Base-by-base conservation (phyloP, 2,888 invertebrate species). In the Drosophila acutilabella region DNA sequence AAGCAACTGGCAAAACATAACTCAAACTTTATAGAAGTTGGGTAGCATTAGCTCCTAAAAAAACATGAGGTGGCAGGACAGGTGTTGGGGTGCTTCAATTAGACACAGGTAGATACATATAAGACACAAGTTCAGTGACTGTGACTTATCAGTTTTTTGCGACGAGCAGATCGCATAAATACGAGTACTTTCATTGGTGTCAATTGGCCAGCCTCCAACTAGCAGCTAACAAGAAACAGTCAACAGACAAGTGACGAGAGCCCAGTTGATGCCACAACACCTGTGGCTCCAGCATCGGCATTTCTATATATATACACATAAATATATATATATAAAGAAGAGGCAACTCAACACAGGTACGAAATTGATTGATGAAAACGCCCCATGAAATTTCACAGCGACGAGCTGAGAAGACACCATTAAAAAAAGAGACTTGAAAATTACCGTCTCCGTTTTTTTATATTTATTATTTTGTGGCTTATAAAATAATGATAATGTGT, bases 291-390 rank as follows among this genome's bases (percentile, higher is more conserved):
- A 20, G 23, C 20, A 20, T 23, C 20, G 44, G 71, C 68, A 44
- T 36, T 36, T 36, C 36, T 36, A 36, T 26, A 33, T n/a, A 30
- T 20, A 50, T 50, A 33, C 10, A 13, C 16, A 16, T 20, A 33
- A 36, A n/a, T 11, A 45, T 20, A 36, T 33, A 8, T 36, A 45
- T 14, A 40, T 57, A 53, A 42, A 64, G 57, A 23, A 47, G 30
- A 30, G 67, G 66, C 16, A 62, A 33, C 62, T 54, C 54, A 74
- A 73, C 53, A 74, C 60, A 68, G 41, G 72, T 59, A 71, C 78
- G 48, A 73, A 88, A 84, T 82, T 88, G 84, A 83, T 87, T 87
- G 83, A 87, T 87, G 89, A 83, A 88, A 88, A 88, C 87, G 84
- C 84, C 84, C 75, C 75, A 74, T 47, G 57, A 70, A 61, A 52